A percentile compares a stretch with the other conserved stretches of the same genome.
Evolutionary conservation across 2,888 invertebrate species (phyloP).

Genomic region (Mamestra brassicae): DNA sequence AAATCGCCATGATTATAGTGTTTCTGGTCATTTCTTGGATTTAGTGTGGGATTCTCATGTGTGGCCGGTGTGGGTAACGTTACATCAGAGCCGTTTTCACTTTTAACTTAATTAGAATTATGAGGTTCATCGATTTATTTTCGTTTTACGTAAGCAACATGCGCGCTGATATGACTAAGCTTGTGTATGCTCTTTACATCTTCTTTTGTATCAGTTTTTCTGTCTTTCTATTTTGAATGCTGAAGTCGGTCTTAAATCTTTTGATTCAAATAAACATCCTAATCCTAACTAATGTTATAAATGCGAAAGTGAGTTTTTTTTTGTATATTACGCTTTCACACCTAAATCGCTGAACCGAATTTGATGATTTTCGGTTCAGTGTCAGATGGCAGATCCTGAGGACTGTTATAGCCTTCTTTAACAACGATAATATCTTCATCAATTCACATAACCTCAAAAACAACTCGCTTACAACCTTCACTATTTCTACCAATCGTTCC

Average conservation of each 20-base stretch:
- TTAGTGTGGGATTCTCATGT: conserved; percentile 45
- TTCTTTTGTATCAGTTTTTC: no score
- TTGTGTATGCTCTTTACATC: neutral
- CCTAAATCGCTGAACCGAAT: no score
- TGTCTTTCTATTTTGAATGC: no score
- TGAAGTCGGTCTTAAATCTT: no score
- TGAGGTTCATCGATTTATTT: neutral
- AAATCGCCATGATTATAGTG: conserved; percentile 32
- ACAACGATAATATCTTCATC: no score
- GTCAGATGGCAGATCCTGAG: no score
- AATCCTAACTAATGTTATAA: no score
- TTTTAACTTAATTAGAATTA: conserved; percentile 3
- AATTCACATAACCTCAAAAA: neutral
- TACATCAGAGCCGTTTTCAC: conserved; percentile 16
- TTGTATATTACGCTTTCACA: no score
- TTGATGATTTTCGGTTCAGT: no score
- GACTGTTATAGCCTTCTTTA: no score
- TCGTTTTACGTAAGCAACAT: neutral
- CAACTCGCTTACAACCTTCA: neutral
- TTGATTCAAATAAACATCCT: no score
- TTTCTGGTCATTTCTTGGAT: conserved; percentile 27
- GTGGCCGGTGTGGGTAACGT: conserved; percentile 6
- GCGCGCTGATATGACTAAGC: neutral
- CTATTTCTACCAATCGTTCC: neutral
- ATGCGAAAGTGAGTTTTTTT: no score